A percentile compares a stretch with the other conserved stretches of the same genome.
phyloP scores from a whole-genome alignment of 2,113 vertebrate genomes.

The Salvelinus namaycush region DNA sequence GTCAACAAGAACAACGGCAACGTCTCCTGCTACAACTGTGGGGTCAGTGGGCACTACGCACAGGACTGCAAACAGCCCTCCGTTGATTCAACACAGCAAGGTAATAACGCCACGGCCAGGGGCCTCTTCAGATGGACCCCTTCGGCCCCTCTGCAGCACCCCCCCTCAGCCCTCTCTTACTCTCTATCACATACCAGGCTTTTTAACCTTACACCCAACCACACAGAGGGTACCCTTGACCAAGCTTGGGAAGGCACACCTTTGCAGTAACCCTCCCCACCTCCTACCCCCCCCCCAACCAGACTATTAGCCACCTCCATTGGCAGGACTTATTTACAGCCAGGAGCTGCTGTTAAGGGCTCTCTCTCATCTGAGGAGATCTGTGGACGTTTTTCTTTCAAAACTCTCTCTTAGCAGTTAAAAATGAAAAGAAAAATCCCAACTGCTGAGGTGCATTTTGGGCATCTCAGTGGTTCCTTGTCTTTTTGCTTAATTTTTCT shows the following conservation, averaged over 20 bases:
- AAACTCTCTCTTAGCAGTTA: conserved; percentile 4
- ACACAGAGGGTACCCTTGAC: background rate
- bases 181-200: background rate
- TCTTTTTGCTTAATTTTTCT: background rate
- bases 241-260: background rate
- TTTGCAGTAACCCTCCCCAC: background rate
- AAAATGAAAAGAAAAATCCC: background rate
- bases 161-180: background rate
- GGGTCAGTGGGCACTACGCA: conserved; percentile 88
- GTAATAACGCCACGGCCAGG: conserved; percentile 64
- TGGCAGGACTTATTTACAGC: conserved; percentile 61
- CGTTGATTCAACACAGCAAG: conserved; percentile 89
- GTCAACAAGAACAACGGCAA: conserved; percentile 90
- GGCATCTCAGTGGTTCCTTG: conserved; percentile 1
- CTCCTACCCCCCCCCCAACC: conserved; percentile 44
- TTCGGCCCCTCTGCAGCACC: background rate
- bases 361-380: conserved; percentile 80
- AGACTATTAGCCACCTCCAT: conserved; percentile 61
- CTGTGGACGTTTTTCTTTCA: background rate
- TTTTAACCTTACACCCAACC: background rate
- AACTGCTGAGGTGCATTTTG: background rate
- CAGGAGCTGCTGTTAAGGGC: background rate
- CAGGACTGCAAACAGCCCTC: conserved; percentile 93
- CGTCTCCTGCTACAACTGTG: conserved; percentile 94
- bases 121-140: background rate